phyloP scores from a whole-genome alignment of 2,113 vertebrate genomes.

The Xerus inauris region DNA sequence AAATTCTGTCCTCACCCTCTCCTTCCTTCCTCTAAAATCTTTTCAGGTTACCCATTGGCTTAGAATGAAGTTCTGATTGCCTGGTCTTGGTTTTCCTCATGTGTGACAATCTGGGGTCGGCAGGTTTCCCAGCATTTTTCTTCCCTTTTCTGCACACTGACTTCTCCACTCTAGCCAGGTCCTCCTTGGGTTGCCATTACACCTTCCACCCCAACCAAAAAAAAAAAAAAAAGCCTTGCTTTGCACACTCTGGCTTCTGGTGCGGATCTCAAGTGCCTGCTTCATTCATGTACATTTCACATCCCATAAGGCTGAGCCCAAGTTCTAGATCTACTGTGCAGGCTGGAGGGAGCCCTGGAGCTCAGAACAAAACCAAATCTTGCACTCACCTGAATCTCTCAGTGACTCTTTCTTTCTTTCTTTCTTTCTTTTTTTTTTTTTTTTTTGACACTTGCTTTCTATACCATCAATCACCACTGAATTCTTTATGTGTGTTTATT shows the following conservation, averaged over 20 bases:
- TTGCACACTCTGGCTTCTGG: not conserved
- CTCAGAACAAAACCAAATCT: not conserved
- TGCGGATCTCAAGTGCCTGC: fast-evolving
- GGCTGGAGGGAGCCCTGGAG: not conserved
- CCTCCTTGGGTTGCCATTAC: not conserved
- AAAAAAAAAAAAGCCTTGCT: too few relatives aligned
- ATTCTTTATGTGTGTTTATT: not conserved
- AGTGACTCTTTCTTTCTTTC: too few relatives aligned
- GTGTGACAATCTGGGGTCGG: not conserved
- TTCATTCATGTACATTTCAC: not conserved
- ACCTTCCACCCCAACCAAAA: too few relatives aligned
- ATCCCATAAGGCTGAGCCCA: not conserved
- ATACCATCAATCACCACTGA: not conserved
- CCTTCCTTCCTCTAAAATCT: not conserved
- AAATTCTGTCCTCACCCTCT: not conserved
- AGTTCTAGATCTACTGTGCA: not conserved
- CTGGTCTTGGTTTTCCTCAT: not conserved
- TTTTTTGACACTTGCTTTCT: not conserved
- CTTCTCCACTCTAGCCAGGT: not conserved
- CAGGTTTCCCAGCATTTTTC: not conserved
- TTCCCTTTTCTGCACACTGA: not conserved
- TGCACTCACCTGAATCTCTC: not conserved
- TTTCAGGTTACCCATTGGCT: not conserved
- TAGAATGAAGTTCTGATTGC: too few relatives aligned
- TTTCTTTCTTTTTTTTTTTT: too few relatives aligned